phyloP scores from a whole-genome alignment of 1,140 invertebrate genomes.

The Neotoxoptera formosana region DNA sequence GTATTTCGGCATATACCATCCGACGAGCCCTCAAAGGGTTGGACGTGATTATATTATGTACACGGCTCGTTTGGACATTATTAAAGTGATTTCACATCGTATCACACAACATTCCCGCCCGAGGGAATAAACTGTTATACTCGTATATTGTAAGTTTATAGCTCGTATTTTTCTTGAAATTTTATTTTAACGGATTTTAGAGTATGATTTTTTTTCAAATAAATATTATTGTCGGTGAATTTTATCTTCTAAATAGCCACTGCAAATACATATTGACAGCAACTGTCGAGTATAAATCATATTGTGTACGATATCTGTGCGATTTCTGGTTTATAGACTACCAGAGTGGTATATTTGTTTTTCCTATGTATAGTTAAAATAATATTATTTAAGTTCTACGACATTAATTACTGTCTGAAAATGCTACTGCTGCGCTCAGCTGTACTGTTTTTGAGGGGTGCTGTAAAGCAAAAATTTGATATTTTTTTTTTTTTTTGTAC shows the following conservation, averaged over 20 bases:
- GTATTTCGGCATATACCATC: not conserved
- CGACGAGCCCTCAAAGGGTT: not conserved
- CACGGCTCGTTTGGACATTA: not conserved
- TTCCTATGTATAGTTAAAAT: not conserved
- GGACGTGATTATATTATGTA: not conserved
- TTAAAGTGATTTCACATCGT: not conserved
- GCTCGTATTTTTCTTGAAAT: not conserved
- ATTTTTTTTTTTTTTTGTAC: not conserved
- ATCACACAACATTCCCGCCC: not conserved
- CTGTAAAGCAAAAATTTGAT: not conserved
- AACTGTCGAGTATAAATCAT: not conserved
- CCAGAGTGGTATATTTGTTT: not conserved
- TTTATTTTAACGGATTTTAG: not conserved
- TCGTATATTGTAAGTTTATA: not conserved
- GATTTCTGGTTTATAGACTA: not conserved
- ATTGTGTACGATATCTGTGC: not conserved
- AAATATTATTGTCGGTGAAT: slow-evolving; percentile 4
- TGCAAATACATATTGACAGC: not conserved
- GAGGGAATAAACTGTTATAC: not conserved
- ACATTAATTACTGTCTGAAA: not conserved
- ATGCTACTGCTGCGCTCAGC: not conserved
- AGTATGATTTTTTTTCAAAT: not conserved
- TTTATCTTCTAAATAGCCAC: not conserved
- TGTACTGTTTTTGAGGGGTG: not conserved
- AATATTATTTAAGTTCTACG: not conserved